A percentile compares a stretch with the other conserved stretches of the same genome.
These are phyloP conservation scores for Lycodopsis pacificus DNA, from an alignment of 2,797 vertebrate genomes.

Conservation along the genomic window DNA sequence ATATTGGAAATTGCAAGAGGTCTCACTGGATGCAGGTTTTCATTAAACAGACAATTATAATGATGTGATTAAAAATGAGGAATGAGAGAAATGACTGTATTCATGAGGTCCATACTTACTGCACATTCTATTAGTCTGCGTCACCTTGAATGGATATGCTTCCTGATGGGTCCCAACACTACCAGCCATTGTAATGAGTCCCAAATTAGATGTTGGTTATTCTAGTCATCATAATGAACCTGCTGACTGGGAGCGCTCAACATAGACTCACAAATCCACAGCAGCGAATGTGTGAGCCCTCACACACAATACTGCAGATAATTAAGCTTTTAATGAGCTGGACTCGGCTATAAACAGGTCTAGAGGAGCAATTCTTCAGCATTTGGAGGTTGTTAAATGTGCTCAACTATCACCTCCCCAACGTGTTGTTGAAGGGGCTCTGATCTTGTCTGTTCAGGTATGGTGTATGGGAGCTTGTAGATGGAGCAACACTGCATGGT, in stretches of 20 bases:
- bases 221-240: constrained; percentile 76
- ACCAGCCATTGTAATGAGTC: constrained; percentile 84
- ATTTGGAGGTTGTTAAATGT: constrained; percentile 56
- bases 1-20: constrained; percentile 41
- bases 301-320: constrained; percentile 71
- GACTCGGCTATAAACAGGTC: constrained; percentile 63
- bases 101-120: constrained; percentile 89
- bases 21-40: constrained; percentile 77
- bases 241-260: constrained; percentile 78
- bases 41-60: constrained; percentile 92
- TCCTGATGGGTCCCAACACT: constrained; percentile 82
- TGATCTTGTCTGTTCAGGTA: neutral
- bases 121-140: constrained; percentile 86
- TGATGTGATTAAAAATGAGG: constrained; percentile 82
- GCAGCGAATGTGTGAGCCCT: constrained; percentile 56
- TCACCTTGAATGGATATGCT: constrained; percentile 86
- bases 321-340: constrained; percentile 76
- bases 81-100: constrained; percentile 80
- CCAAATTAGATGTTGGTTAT: constrained; percentile 76
- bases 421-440: neutral
- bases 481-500: neutral
- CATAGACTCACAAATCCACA: constrained; percentile 58
- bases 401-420: constrained; percentile 8
- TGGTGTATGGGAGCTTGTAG: neutral
- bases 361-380: constrained; percentile 48